phyloP scores from a whole-genome alignment of 2,797 vertebrate genomes.

The Anguilla pacifica region DNA sequence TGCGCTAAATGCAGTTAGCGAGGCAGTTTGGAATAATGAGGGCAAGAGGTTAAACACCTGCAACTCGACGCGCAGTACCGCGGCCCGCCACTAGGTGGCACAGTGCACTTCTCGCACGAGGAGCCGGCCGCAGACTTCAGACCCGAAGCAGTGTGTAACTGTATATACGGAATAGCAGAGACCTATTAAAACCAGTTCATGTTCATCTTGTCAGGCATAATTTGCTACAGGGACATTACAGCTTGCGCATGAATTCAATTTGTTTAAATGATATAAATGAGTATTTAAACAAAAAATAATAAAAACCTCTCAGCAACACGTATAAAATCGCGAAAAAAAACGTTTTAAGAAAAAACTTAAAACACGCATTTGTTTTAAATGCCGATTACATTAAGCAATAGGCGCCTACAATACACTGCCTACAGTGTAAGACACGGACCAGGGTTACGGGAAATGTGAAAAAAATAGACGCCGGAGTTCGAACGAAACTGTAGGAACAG shows the following conservation, averaged over 20 bases:
- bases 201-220: slow-evolving; percentile 48
- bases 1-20: slow-evolving; percentile 28
- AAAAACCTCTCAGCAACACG: slow-evolving; percentile 32
- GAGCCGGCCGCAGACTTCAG: slow-evolving; percentile 32
- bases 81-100: slow-evolving; percentile 71
- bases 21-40: slow-evolving; percentile 46
- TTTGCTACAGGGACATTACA: slow-evolving; percentile 52
- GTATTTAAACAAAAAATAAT: not conserved
- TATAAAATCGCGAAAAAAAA: slow-evolving; percentile 22
- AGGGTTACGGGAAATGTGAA: not conserved
- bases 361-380: not conserved
- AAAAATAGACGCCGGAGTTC: not conserved
- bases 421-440: not conserved
- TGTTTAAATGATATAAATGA: slow-evolving; percentile 18
- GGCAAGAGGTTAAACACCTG: slow-evolving; percentile 47
- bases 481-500: not conserved
- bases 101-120: slow-evolving; percentile 50
- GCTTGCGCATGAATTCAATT: slow-evolving; percentile 48
- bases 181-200: slow-evolving; percentile 55
- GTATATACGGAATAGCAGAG: slow-evolving; percentile 39
- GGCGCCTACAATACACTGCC: not conserved
- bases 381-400: not conserved
- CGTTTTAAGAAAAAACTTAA: not conserved
- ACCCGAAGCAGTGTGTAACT: slow-evolving; percentile 32
- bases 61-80: slow-evolving; percentile 19